Evolutionary conservation across 2,797 vertebrate species (phyloP).

Genomic region (Pygocentrus nattereri): DNA sequence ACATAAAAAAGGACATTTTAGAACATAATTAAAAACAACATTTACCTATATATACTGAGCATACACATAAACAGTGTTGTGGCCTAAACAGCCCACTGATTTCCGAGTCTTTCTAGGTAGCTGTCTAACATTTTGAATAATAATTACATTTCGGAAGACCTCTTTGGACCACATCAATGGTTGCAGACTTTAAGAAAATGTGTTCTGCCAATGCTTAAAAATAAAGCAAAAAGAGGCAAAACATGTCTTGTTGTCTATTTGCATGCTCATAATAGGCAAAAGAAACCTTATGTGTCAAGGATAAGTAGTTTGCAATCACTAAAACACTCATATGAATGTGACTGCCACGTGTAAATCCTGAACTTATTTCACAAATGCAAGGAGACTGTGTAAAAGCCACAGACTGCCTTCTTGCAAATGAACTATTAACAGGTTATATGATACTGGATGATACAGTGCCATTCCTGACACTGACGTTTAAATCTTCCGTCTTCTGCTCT

Average conservation of each 20-base stretch:
- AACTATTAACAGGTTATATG: constrained; percentile 21
- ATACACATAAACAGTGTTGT: constrained; percentile 47
- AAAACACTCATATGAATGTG: constrained; percentile 9
- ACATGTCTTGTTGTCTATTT: constrained; percentile 8
- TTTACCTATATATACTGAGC: constrained; percentile 70
- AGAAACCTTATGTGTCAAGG: constrained; percentile 15
- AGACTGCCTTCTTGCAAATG: constrained; percentile 21
- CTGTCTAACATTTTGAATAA: constrained; percentile 20
- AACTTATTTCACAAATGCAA: constrained; percentile 22
- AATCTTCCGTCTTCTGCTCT: background rate
- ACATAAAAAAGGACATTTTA: constrained; percentile 4
- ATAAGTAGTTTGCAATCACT: background rate
- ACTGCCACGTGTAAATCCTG: constrained; percentile 25
- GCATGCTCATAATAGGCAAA: constrained; percentile 23
- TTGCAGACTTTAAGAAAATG: constrained; percentile 29
- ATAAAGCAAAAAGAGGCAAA: constrained; percentile 28
- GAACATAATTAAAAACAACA: constrained; percentile 30
- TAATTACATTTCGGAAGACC: constrained; percentile 37
- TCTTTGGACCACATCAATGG: constrained; percentile 49
- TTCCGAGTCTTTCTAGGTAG: constrained; percentile 24
- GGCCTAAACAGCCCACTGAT: constrained; percentile 22
- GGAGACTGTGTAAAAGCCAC: constrained; percentile 7
- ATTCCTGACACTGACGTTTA: constrained; percentile 11
- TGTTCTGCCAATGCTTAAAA: constrained; percentile 25
- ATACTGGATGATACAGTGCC: background rate